Evolutionary conservation across 2,113 vertebrate species (phyloP).

Genomic region (Phyllopteryx taeniolatus): DNA sequence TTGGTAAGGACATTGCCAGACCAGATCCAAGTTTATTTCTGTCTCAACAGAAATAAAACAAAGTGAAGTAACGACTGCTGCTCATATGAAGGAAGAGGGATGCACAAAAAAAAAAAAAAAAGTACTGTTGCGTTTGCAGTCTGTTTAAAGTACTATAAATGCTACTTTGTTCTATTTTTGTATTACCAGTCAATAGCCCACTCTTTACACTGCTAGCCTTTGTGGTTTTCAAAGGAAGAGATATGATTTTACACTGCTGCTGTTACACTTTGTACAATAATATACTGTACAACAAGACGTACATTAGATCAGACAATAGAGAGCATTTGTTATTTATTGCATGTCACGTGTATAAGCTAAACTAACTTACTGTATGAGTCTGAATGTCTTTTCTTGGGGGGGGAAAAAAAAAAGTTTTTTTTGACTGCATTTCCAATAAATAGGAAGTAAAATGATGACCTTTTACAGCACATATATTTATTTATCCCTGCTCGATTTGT

Average conservation of each 20-base stretch:
- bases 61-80: slow-evolving; percentile 41
- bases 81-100: slow-evolving; percentile 38
- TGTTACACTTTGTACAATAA: slow-evolving; percentile 49
- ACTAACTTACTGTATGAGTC: slow-evolving; percentile 53
- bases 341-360: slow-evolving; percentile 68
- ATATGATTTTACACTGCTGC: slow-evolving; percentile 54
- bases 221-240: slow-evolving; percentile 65
- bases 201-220: slow-evolving; percentile 49
- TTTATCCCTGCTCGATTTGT: too few species aligned
- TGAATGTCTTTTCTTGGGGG: slow-evolving; percentile 44
- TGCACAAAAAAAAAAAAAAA: slow-evolving; percentile 35
- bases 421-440: slow-evolving; percentile 74
- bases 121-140: slow-evolving; percentile 46
- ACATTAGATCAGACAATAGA: slow-evolving; percentile 44
- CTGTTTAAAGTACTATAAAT: slow-evolving; percentile 54
- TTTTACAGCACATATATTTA: neutral
- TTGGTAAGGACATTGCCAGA: slow-evolving; percentile 44
- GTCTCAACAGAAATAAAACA: slow-evolving; percentile 52
- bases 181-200: slow-evolving; percentile 58
- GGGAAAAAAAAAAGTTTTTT: slow-evolving; percentile 56
- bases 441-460: slow-evolving; percentile 46
- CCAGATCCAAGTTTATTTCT: slow-evolving; percentile 55
- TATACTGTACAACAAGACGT: slow-evolving; percentile 54
- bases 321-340: slow-evolving; percentile 67
- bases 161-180: slow-evolving; percentile 71